A percentile compares a stretch with the other conserved stretches of the same genome.
Conservation (phyloP, 2,888 invertebrate species). For the Minunthozetes semirufus region DNA sequence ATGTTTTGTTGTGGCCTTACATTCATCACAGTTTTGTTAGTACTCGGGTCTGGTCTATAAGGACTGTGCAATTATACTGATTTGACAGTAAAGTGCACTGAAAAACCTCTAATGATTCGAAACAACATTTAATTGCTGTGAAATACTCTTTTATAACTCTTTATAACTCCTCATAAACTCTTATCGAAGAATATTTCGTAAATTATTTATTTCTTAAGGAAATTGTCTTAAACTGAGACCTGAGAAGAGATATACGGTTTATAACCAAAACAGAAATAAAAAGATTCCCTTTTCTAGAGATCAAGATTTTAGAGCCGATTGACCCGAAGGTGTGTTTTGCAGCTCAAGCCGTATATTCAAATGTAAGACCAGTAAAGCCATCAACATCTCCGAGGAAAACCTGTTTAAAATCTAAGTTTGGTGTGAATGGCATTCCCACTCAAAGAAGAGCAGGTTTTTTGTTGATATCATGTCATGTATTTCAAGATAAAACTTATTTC, state of each 20-base stretch:
- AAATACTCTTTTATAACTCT: too few species aligned
- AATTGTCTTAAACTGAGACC: too few species aligned
- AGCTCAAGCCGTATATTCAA: slow-evolving; percentile 3
- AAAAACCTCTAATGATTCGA: too few species aligned
- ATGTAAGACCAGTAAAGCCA: background rate
- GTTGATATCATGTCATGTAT: background rate
- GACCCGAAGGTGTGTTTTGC: background rate
- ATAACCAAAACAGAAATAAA: background rate
- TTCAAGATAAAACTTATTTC: background rate
- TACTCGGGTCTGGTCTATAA: too few species aligned
- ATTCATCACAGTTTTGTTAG: background rate
- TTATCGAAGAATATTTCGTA: too few species aligned
- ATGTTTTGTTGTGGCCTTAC: background rate
- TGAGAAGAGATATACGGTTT: too few species aligned
- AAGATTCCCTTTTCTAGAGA: background rate
- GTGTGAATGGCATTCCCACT: slow-evolving; percentile 8
- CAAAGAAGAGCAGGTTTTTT: background rate
- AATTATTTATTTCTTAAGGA: too few species aligned
- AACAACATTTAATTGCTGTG: too few species aligned
- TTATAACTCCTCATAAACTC: too few species aligned
- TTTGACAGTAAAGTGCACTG: too few species aligned
- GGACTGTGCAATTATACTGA: too few species aligned
- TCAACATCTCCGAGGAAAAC: background rate
- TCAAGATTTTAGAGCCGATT: background rate
- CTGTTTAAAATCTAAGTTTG: background rate